Conservation (phyloP, 2,888 invertebrate genomes). For the Tachystola acroxantha region DNA sequence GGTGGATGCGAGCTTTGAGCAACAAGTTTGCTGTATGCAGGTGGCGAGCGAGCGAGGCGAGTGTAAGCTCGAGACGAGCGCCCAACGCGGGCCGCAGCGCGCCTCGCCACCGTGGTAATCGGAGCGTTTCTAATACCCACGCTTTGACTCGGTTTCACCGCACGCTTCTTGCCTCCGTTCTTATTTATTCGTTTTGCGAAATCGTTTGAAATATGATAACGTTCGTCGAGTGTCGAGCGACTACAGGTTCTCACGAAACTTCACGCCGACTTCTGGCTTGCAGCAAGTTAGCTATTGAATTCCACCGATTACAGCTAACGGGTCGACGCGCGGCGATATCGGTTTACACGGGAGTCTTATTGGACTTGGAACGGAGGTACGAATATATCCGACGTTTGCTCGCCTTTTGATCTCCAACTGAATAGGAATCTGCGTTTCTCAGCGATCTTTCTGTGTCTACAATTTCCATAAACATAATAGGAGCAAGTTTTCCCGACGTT, state of each 20-base stretch:
- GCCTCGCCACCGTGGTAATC: constrained; percentile 61
- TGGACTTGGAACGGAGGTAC: background rate
- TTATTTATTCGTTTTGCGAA: constrained; percentile 76
- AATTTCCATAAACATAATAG: background rate
- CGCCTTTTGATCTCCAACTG: background rate
- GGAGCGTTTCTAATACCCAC: constrained; percentile 78
- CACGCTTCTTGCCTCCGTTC: constrained; percentile 75
- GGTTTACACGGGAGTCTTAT: constrained; percentile 38
- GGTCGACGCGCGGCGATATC: constrained; percentile 33
- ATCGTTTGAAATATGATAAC: constrained; percentile 77
- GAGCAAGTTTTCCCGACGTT: background rate
- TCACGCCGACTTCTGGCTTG: constrained; percentile 66
- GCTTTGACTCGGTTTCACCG: constrained; percentile 76
- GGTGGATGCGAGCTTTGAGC: no score
- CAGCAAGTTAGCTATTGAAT: constrained; percentile 63
- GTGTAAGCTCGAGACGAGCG: constrained; percentile 7
- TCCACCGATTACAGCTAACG: constrained; percentile 49
- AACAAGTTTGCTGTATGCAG: constrained; percentile 8
- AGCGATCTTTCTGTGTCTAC: background rate
- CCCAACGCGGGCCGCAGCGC: constrained; percentile 18
- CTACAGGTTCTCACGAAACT: constrained; percentile 65
- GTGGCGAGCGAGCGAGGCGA: constrained; percentile 1
- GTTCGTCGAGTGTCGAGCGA: constrained; percentile 58
- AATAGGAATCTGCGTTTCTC: background rate
- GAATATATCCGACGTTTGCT: no score